Evolutionary conservation across 2,113 vertebrate genomes (phyloP).

Genomic region (Tautogolabrus adspersus): DNA sequence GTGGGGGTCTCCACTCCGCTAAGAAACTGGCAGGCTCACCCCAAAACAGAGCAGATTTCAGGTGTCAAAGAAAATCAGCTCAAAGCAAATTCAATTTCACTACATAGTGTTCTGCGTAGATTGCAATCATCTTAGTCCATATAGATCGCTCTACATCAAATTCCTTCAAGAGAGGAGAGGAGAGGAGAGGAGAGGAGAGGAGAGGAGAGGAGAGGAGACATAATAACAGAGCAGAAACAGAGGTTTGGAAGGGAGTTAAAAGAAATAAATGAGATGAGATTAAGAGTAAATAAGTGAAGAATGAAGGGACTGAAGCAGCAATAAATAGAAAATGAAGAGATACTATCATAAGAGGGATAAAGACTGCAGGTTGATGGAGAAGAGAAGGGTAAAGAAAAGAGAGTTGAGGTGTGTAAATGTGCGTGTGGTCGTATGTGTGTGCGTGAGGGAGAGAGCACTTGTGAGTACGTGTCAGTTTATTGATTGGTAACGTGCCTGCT

Average conservation of each 20-base stretch:
- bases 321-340: constrained; percentile 73
- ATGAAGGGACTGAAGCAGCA: constrained; percentile 40
- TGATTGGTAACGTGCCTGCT: constrained; percentile 75
- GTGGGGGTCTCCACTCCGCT: constrained; percentile 77
- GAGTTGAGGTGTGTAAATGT: constrained; percentile 23
- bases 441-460: constrained; percentile 19
- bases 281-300: constrained; percentile 40
- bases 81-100: constrained; percentile 79
- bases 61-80: constrained; percentile 79
- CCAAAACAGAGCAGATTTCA: constrained; percentile 80
- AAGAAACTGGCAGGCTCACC: constrained; percentile 72
- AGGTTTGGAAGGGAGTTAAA: constrained; percentile 25
- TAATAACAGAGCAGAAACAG: constrained; percentile 13
- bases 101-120: constrained; percentile 69
- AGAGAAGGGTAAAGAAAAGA: constrained; percentile 40
- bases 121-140: constrained; percentile 70
- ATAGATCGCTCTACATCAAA: constrained; percentile 62
- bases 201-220: constrained; percentile 15
- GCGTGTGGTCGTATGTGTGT: constrained; percentile 11
- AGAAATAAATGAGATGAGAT: constrained; percentile 46
- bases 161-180: constrained; percentile 15
- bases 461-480: constrained; percentile 74
- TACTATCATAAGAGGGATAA: constrained; percentile 62
- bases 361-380: constrained; percentile 57
- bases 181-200: constrained; percentile 17